Conservation (phyloP, 2,113 vertebrate genomes). For the Lagopus leucura region DNA sequence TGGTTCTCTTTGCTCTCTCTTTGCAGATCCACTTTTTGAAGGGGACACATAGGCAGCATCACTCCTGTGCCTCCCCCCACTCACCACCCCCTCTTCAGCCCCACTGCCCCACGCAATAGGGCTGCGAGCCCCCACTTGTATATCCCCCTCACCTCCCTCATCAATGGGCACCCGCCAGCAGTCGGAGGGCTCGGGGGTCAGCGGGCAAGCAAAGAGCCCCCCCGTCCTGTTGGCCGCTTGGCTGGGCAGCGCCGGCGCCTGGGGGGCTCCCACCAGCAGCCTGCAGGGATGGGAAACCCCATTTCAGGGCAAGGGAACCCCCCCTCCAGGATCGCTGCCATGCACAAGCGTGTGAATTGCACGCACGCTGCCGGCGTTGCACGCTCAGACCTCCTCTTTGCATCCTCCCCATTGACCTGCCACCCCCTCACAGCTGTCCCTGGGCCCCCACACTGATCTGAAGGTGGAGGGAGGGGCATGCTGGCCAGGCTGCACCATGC, state of each 20-base stretch:
- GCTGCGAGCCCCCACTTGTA: not conserved
- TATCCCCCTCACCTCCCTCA: constrained; percentile 75
- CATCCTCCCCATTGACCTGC: no score
- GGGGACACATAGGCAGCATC: not conserved
- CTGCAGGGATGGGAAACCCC: constrained; percentile 56
- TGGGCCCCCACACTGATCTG: not conserved
- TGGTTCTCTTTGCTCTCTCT: constrained; percentile 96
- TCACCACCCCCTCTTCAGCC: not conserved
- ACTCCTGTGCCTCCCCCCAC: rapidly evolving
- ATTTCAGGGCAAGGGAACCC: not conserved
- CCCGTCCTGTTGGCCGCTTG: constrained; percentile 85
- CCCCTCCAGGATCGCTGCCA: no score
- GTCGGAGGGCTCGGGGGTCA: constrained; percentile 85
- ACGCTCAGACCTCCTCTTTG: not conserved
- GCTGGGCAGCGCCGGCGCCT: constrained; percentile 80
- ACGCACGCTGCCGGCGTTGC: not conserved
- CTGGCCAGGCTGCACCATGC: not conserved
- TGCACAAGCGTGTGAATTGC: not conserved
- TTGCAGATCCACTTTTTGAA: constrained; percentile 71
- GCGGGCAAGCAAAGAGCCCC: constrained; percentile 90
- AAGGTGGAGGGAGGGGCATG: no score
- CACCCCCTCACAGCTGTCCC: not conserved
- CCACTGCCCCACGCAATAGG: not conserved
- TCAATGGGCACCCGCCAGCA: constrained; percentile 91
- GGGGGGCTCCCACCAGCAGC: constrained; percentile 92